phyloP scores from a whole-genome alignment of 1,140 invertebrate genomes.

The Drosophila sulfurigaster region DNA sequence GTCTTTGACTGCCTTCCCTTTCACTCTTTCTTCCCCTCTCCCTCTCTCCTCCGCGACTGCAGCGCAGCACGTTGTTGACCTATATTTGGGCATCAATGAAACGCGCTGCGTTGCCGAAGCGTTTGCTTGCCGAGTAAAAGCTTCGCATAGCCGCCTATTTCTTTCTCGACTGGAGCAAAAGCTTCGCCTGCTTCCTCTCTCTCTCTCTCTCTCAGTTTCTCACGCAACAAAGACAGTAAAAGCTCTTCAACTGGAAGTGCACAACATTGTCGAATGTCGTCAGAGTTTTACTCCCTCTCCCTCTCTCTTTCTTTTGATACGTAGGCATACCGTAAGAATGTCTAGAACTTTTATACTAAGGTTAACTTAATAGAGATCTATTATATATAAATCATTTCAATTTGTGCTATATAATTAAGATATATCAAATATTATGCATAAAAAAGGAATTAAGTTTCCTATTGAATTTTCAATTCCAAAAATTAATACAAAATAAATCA shows the following conservation, averaged over 20 bases:
- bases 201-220: not conserved
- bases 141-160: slow-evolving; percentile 29
- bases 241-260: slow-evolving; percentile 64
- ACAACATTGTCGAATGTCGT: slow-evolving; percentile 11
- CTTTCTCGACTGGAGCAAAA: slow-evolving; percentile 35
- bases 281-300: slow-evolving; percentile 30
- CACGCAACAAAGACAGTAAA: not conserved
- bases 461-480: no score
- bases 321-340: not conserved
- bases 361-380: not conserved
- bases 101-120: slow-evolving; percentile 32
- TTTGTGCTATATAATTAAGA: no score
- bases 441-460: no score
- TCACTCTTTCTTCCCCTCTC: slow-evolving; percentile 2
- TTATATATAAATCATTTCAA: no score
- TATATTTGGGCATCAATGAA: slow-evolving; percentile 85
- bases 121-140: slow-evolving; percentile 41
- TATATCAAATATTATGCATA: no score
- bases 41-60: not conserved
- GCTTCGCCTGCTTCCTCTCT: slow-evolving; percentile 4
- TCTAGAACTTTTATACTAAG: not conserved
- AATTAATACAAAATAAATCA: no score
- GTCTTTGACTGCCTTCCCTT: not conserved
- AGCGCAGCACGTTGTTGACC: slow-evolving; percentile 75
- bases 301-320: not conserved